Evolutionary conservation across 2,888 invertebrate species (phyloP).

Genomic region (Pristionchus maxplancki): DNA sequence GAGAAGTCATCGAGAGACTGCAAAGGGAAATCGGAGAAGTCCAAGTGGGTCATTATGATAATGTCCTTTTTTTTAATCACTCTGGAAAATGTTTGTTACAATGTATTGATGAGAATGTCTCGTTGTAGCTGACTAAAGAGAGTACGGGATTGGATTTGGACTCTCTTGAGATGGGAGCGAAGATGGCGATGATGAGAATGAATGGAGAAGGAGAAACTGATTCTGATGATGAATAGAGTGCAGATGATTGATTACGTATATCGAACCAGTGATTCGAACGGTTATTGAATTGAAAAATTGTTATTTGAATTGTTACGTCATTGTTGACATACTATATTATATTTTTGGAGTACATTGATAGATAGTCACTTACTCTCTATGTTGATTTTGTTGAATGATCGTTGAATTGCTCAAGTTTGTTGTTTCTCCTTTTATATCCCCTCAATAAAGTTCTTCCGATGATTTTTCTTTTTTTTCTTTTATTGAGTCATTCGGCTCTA

Average conservation of each 20-base stretch:
- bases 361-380: background rate
- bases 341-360: background rate
- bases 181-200: conserved; percentile 56
- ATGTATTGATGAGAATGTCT: background rate
- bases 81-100: background rate
- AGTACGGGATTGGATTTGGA: conserved; percentile 64
- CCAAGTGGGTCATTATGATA: background rate
- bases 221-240: conserved; percentile 54
- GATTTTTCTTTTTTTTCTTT: background rate
- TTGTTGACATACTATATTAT: background rate
- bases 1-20: conserved; percentile 53
- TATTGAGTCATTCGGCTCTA: background rate
- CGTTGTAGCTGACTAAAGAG: conserved; percentile 50
- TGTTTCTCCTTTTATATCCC: background rate
- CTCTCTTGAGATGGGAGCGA: conserved; percentile 61
- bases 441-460: background rate
- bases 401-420: conserved; percentile 15
- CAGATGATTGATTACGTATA: background rate
- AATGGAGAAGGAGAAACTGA: conserved; percentile 62
- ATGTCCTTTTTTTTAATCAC: background rate
- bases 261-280: background rate
- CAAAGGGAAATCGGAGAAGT: conserved; percentile 52
- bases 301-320: conserved; percentile 8
- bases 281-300: background rate
- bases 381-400: background rate